Base-by-base conservation (phyloP, 2,888 invertebrate species). In the Watsonalla binaria region DNA sequence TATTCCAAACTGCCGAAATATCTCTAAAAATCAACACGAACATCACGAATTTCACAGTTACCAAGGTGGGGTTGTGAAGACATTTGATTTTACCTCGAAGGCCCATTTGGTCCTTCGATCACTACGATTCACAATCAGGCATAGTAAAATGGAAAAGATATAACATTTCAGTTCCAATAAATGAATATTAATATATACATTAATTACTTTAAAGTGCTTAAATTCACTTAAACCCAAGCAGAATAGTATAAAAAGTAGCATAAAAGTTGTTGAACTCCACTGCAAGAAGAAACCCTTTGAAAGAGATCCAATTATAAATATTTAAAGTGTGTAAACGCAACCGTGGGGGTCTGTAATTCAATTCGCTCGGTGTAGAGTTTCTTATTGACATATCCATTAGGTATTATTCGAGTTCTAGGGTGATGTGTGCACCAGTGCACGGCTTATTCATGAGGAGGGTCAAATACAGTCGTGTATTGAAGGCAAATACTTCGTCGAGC, bases 321-420 rank as follows among this genome's bases (percentile, higher is more conserved):
- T 85, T 84, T 80, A 82, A 82, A 80, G 75, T 78, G 80, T 76
- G 70, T 78, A 74, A 75, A 77, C 71, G 70, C 73, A 71, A 70
- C 68, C 61, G 69, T 76, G 70, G 80, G 79, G 75, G 68, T 69
- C 69, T 67, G 87, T 86, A 82, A 87, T 80, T 80, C 76, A 77
- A 87, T 82, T 84, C 85, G 68, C 64, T 58, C 66, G 73, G 84
- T 81, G 74, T 88, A 71, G 76, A 75, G 78, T 87, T 88, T 80
- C 87, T 74, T 87, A 89, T 88, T 89, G 87, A 89, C 88, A 79
- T 75, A 83, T 80, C 88, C 89, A 89, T 89, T 86, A 86, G 68
- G 74, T 73, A 74, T 72, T 71, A 70, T 72, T 70, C 70, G 67
- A 71, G 74, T 69, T 72, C 70, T 67, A 69, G 68, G 66, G 71